Evolutionary conservation across 2,888 invertebrate genomes (phyloP).

Genomic region (Villa cingulata): DNA sequence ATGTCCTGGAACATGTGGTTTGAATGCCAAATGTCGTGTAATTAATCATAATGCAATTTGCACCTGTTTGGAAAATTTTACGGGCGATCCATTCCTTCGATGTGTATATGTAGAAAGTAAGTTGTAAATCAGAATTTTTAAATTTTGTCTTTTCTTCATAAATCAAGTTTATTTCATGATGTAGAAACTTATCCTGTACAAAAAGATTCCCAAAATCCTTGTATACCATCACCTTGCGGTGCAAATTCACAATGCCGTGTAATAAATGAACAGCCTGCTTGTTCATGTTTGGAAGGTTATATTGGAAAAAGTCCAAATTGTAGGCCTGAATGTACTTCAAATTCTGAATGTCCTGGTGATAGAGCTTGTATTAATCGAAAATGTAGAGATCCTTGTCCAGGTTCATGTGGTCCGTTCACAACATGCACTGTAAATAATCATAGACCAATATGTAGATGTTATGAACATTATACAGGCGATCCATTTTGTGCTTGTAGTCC

Average conservation of each 20-base stretch:
- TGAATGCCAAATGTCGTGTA: slow-evolving; percentile 66
- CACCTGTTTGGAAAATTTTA: slow-evolving; percentile 59
- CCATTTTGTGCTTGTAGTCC: slow-evolving; percentile 64
- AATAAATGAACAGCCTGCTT: slow-evolving; percentile 61
- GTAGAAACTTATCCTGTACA: slow-evolving; percentile 19
- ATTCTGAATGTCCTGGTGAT: slow-evolving; percentile 72
- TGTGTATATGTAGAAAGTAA: slow-evolving; percentile 55
- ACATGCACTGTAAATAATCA: slow-evolving; percentile 71
- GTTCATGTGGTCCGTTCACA: slow-evolving; percentile 68
- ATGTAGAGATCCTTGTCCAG: slow-evolving; percentile 72
- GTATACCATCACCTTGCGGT: slow-evolving; percentile 72
- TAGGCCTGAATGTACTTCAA: slow-evolving; percentile 71
- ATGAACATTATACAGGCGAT: slow-evolving; percentile 67
- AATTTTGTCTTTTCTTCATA: slow-evolving; percentile 11
- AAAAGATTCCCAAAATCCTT: slow-evolving; percentile 47
- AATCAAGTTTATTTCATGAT: slow-evolving; percentile 8
- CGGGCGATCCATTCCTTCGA: slow-evolving; percentile 69
- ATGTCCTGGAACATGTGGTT: slow-evolving; percentile 70
- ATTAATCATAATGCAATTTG: slow-evolving; percentile 78
- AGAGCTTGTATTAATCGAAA: slow-evolving; percentile 69
- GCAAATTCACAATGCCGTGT: slow-evolving; percentile 69
- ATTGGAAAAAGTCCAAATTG: slow-evolving; percentile 75
- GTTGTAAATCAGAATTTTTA: neutral
- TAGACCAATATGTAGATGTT: slow-evolving; percentile 69
- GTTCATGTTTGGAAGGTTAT: slow-evolving; percentile 65